Evolutionary conservation across 1,140 invertebrate species (phyloP).

Genomic region (Aphidius ervi): DNA sequence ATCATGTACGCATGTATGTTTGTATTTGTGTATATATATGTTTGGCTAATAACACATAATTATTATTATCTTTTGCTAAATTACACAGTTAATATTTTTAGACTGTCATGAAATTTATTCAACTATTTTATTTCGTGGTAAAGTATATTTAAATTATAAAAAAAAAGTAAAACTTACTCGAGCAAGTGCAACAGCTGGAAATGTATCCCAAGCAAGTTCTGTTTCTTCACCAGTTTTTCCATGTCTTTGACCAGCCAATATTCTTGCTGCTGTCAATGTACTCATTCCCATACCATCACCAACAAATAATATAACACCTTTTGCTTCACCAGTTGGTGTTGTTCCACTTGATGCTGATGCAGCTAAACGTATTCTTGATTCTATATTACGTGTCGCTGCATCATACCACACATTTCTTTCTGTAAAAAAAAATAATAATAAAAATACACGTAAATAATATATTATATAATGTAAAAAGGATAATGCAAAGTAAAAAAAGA

Average conservation of each 20-base stretch:
- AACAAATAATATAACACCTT: slow-evolving; percentile 68
- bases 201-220: slow-evolving; percentile 67
- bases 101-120: no score
- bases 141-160: background rate
- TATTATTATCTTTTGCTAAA: no score
- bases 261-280: slow-evolving; percentile 71
- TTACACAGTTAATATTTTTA: no score
- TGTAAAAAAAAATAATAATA: slow-evolving; percentile 21
- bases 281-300: slow-evolving; percentile 79
- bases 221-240: slow-evolving; percentile 62
- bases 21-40: no score
- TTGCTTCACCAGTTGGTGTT: slow-evolving; percentile 32
- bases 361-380: slow-evolving; percentile 34
- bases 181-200: slow-evolving; percentile 66
- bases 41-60: no score
- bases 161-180: slow-evolving; percentile 56
- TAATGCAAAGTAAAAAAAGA: no score
- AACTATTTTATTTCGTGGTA: background rate
- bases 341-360: slow-evolving; percentile 28
- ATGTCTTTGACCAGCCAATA: slow-evolving; percentile 58
- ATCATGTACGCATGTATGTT: no score
- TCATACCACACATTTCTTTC: slow-evolving; percentile 41
- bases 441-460: no score
- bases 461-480: slow-evolving; percentile 3
- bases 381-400: slow-evolving; percentile 35